These are phyloP conservation scores for Pantherophis alleghaniensis DNA, from an alignment of 2,797 vertebrate species.

Conservation along the genomic window DNA sequence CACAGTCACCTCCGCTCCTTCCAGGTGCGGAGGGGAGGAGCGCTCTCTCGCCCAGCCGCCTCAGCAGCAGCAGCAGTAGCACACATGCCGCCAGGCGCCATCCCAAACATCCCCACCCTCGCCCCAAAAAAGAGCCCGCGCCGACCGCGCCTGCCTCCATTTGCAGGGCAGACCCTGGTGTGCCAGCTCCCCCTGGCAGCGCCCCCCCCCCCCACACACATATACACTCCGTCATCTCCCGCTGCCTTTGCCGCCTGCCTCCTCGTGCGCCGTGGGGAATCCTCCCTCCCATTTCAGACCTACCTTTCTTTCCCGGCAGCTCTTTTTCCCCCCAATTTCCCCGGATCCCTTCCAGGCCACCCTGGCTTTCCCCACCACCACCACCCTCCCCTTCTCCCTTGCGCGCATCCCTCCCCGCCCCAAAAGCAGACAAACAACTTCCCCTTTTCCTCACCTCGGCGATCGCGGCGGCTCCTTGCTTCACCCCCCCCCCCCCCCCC, in stretches of 20 bases:
- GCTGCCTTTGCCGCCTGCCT: not conserved
- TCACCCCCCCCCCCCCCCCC: too few relatives aligned
- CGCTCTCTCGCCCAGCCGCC: not conserved
- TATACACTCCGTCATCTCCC: too few relatives aligned
- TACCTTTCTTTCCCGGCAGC: not conserved
- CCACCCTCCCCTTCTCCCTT: too few relatives aligned
- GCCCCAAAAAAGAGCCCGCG: not conserved
- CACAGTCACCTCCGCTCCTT: not conserved
- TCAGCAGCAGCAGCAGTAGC: not conserved
- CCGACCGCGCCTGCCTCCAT: not conserved
- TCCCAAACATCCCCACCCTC: not conserved
- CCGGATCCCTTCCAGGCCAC: not conserved
- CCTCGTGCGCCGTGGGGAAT: not conserved
- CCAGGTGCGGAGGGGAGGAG: not conserved
- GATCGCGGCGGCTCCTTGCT: slow-evolving; percentile 12
- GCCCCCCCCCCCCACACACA: not conserved
- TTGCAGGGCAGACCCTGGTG: not conserved
- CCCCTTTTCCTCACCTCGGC: slow-evolving; percentile 50
- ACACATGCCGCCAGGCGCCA: not conserved
- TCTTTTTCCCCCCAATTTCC: not conserved
- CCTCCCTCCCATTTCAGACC: not conserved
- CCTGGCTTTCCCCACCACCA: not conserved
- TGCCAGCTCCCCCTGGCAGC: not conserved
- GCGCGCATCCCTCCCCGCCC: not conserved
- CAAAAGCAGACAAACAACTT: not conserved